Base-by-base conservation (phyloP, 1,140 invertebrate genomes). In the Drosophila paulistorum region DNA sequence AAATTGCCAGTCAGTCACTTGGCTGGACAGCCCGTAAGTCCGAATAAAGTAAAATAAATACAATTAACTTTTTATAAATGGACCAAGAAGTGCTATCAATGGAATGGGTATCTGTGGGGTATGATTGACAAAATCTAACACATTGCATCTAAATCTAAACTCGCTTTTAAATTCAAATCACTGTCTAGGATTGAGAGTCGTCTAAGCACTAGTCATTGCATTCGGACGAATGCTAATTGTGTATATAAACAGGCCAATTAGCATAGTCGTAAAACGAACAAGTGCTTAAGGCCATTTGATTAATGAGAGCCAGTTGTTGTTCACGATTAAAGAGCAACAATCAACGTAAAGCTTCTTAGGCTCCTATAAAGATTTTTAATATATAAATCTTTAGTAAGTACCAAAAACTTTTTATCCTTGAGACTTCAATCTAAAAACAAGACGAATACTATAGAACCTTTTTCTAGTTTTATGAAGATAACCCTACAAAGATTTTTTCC, bases 61-160 rank as follows among this genome's bases (percentile, higher is more conserved):
- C n/a, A 63, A 63, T 73, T 63, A 68, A 62, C 39, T 68, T 68
- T 68, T 63, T 73, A 48, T 71, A 61, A 64, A 26, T 45, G 45
- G 48, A 51, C 66, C 66, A 23, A 30, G 6, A 71, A 48, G n/a
- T 55, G 59, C 54, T n/a, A 30, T 4, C 66, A 48, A 33, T 42
- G 59, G 41, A 42, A 37, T 39, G 68, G 17, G 45, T 48, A 48
- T 48, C 45, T 20, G 9, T 1, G 0, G 45, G 45, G 17, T 51
- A 51, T 51, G 17, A 23, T 51, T 51, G 45, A 3, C 45, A 4
- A 13, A 13, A 39, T 5, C 37, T 13, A 13, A 51, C 14, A 48
- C 14, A 20, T 7, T 48, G 14, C 7, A 23, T 4, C 13, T 23
- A 37, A 37, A 37, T 37, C 35, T 37, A 37, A 30, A 30, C 10